Conservation (phyloP, 1,140 invertebrate species). For the Brachionus rubens region DNA sequence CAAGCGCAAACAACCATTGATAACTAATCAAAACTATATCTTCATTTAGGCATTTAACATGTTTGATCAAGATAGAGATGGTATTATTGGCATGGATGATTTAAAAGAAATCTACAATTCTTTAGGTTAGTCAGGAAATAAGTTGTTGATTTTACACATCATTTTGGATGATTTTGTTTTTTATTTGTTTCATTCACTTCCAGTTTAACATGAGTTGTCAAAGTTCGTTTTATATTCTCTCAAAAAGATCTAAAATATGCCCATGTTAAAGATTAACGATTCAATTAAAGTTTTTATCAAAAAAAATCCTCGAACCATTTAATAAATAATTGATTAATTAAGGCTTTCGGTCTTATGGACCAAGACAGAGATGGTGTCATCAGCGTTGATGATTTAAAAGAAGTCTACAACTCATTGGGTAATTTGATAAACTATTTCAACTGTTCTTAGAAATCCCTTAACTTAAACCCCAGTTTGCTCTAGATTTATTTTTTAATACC, state of each 20-base stretch:
- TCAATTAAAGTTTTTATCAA: background rate
- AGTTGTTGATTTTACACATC: background rate
- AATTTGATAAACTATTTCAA: constrained; percentile 47
- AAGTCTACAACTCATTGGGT: constrained; percentile 90
- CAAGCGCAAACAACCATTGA: background rate
- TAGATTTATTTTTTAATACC: background rate
- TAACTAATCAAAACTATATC: background rate
- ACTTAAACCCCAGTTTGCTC: background rate
- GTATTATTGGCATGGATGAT: constrained; percentile 47
- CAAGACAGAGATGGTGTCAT: constrained; percentile 96
- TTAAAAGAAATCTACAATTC: constrained; percentile 47
- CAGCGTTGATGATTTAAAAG: constrained; percentile 87
- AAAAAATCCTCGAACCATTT: background rate
- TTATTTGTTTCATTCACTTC: background rate
- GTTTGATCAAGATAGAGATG: constrained; percentile 49
- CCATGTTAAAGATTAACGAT: background rate
- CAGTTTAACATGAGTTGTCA: too few species aligned
- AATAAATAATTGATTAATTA: constrained; percentile 74
- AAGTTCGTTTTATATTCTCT: too few species aligned
- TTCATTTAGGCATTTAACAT: constrained; percentile 47
- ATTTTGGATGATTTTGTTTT: constrained; percentile 1
- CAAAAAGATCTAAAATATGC: too few species aligned
- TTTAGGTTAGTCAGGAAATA: constrained; percentile 9
- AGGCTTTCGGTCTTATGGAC: constrained; percentile 97
- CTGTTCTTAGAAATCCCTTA: background rate